These are phyloP conservation scores for Porites rus DNA, from an alignment of 92 coral and sea anemone genomes.

Conservation along the genomic window DNA sequence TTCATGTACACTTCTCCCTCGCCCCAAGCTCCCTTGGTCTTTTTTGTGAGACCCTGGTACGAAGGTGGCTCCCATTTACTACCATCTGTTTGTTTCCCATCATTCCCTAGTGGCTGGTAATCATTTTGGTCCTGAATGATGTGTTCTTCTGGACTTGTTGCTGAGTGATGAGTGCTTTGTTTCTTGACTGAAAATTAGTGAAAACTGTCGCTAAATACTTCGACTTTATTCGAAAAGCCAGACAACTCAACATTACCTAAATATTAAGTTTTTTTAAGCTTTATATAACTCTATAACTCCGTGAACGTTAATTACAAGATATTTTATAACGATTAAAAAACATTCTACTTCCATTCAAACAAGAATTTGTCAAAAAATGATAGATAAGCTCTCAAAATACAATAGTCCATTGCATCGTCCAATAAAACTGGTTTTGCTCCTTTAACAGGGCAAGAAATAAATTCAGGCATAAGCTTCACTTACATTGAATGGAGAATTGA, in stretches of 20 bases:
- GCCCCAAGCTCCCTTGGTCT: not conserved
- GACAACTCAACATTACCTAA: too few species aligned
- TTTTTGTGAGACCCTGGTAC: conserved; percentile 33
- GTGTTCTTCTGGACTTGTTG: not conserved
- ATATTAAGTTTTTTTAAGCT: too few species aligned
- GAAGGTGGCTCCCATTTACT: conserved; percentile 26
- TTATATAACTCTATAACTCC: too few species aligned
- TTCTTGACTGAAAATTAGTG: not conserved
- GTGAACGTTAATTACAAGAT: too few species aligned
- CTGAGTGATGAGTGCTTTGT: not conserved
- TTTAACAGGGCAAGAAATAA: too few species aligned
- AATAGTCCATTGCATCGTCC: too few species aligned
- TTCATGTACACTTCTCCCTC: conserved; percentile 13
- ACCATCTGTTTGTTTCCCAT: conserved; percentile 5
- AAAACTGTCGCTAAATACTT: not conserved
- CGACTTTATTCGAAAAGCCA: not conserved
- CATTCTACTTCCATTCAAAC: too few species aligned
- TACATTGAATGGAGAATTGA: conserved; percentile 2
- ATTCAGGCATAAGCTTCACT: not conserved
- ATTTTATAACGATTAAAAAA: too few species aligned
- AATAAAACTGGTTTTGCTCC: too few species aligned
- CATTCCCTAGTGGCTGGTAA: conserved; percentile 24
- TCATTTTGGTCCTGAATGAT: conserved; percentile 6
- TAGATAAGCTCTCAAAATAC: too few species aligned
- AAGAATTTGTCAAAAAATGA: too few species aligned